These are phyloP conservation scores for Suillia variegata DNA, from an alignment of 2,888 invertebrate species.

Conservation along the genomic window DNA sequence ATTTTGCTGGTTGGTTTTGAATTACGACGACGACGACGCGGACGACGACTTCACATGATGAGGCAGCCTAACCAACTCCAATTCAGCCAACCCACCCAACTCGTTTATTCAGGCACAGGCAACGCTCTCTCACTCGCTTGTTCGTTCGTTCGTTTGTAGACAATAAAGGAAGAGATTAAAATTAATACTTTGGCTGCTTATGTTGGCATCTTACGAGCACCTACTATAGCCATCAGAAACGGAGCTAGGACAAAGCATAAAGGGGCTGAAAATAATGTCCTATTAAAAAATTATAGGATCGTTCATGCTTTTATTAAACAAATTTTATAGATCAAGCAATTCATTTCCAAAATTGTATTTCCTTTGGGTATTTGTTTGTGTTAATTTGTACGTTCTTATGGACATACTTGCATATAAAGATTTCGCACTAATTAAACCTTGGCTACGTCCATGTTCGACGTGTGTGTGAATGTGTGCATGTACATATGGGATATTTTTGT, in stretches of 20 bases:
- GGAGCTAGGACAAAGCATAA: conserved; percentile 23
- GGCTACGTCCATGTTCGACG: conserved; percentile 17
- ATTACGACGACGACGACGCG: conserved; percentile 6
- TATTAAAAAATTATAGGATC: no score
- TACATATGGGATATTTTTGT: neutral
- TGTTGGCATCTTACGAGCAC: conserved; percentile 32
- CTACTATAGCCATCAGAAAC: neutral
- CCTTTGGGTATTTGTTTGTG: no score
- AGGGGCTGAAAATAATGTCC: no score
- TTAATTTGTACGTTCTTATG: no score
- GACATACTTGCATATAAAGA: no score
- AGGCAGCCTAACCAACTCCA: conserved; percentile 26
- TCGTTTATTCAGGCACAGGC: neutral
- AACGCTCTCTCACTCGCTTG: conserved; percentile 1
- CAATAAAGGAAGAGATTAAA: conserved; percentile 50
- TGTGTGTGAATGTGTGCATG: conserved; percentile 6
- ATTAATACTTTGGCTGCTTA: conserved; percentile 49
- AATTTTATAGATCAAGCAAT: no score
- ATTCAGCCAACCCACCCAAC: conserved; percentile 9
- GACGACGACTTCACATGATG: conserved; percentile 42
- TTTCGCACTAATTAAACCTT: no score
- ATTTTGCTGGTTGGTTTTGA: conserved; percentile 8
- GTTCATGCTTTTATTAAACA: no score
- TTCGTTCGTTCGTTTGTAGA: conserved; percentile 31
- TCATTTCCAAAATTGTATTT: no score